Base-by-base conservation (phyloP, 2,888 invertebrate species). In the Cheilosia soror region DNA sequence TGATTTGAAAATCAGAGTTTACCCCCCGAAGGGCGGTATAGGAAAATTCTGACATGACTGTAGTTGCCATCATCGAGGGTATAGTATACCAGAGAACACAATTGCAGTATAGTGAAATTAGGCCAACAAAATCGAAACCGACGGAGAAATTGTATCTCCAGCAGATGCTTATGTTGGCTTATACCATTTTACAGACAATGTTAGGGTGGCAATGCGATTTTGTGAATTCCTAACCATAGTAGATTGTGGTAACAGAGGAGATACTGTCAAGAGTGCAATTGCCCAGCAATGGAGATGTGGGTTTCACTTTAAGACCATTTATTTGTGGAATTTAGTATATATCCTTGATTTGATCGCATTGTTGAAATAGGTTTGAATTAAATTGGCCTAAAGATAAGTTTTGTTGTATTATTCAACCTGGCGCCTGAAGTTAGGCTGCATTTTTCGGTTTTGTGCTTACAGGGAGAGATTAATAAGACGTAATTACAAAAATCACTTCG, bases 1-100 rank as follows among this genome's bases (percentile, higher is more conserved):
- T 68, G 77, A 72, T 77, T 60, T 66, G 42, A 55, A 71, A 82
- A 66, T 82, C 66, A 82, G 60, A 72, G 63, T 44, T 63, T 25
- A 25, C 20, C 47, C 27, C 53, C 27, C 7, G 42, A 27, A 40
- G 29, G 37, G 40, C 29, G 37, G 20, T 4, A 20, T 20, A 15
- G 27, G 13, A 15, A 4, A 51, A 51, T 1, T 27, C 27, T 25
- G 25, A 51, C 58, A 60, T 51, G 42, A 27, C 5, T 9, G 33
- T 11, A 37, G 13, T 49, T 53, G 40, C 13, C 31, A 33, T 55
- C 29, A 57, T 44, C 6, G 42, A 20, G 33, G 44, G 25, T 42
- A 44, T 44, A n/a, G 20, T n/a, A 40, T 40, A 11, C 20, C 13
- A 42, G 55, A 25, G 27, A 63, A 42, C 20, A 57, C 20, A 57